phyloP scores from a whole-genome alignment of 35 echinoderm and acorn worm species.

The Anneissia japonica region DNA sequence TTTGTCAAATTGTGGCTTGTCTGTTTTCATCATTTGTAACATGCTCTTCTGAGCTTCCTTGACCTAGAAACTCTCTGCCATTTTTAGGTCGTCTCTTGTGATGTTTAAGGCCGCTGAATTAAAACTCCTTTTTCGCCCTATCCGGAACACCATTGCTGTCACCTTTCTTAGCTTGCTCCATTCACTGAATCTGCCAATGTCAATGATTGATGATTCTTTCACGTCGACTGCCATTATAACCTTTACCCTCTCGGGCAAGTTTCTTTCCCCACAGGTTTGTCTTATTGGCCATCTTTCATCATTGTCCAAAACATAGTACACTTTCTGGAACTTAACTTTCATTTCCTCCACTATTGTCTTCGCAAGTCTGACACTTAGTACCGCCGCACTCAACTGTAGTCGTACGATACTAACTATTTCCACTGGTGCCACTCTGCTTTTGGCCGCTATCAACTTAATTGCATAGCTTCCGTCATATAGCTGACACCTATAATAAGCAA shows the following conservation, averaged over 20 bases:
- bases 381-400: too few species aligned
- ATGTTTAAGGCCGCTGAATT: not conserved
- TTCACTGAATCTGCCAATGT: slow-evolving; percentile 15
- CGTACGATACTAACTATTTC: too few species aligned
- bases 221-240: slow-evolving; percentile 9
- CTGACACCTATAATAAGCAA: too few species aligned
- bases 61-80: slow-evolving; percentile 36
- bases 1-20: slow-evolving; percentile 7
- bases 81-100: slow-evolving; percentile 13
- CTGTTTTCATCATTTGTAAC: not conserved
- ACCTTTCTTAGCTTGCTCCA: slow-evolving; percentile 24
- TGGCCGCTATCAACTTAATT: not conserved
- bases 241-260: slow-evolving; percentile 2
- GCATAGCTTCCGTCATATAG: too few species aligned
- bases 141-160: slow-evolving; percentile 18
- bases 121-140: not conserved
- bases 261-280: slow-evolving; percentile 27
- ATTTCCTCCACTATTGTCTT: too few species aligned
- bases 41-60: slow-evolving; percentile 27
- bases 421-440: too few species aligned
- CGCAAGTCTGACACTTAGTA: too few species aligned
- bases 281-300: slow-evolving; percentile 23
- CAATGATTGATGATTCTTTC: slow-evolving; percentile 4
- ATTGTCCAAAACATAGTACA: too few species aligned
- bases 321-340: too few species aligned